Evolutionary conservation across 1,140 invertebrate genomes (phyloP), one percentile per base, ranked within the genome.

Genomic region (Alviniconcha marisindica): DNA sequence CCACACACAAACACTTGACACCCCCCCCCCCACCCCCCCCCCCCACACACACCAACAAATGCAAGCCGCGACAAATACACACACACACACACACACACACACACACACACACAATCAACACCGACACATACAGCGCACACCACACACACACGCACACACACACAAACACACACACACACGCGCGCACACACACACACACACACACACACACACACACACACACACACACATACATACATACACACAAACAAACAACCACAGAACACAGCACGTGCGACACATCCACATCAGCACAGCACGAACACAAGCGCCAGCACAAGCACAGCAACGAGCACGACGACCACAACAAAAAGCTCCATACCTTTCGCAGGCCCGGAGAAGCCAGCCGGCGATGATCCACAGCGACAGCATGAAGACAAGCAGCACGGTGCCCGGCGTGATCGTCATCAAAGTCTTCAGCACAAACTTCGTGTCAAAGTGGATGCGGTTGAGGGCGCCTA

Each of bases 401-500:
- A 99, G 94, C 0, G 98, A 99, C 81, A 99, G 90, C 97, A 99
- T 99, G 94, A 99, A 99, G 81, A 99, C 98, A 85, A 99, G 95
- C 87, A 99, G 95, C 83, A 99, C 98, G 73, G 98, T 99, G 87
- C 98, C 99, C 38, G 99, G 99, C 94, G 98, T 99, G 92, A 99
- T 99, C 91, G 98, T 99, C 99, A 99, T 99, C 87, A 99, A 94
- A 73, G 99, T 99, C 95, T 99, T 99, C 90, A 99, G 95, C 90
- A 99, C 98, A 94, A 99, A 99, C 91, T 96, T 96, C 42, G 99
- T 99, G 94, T 99, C 99, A 95, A 99, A 99, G 94, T 99, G 99
- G 94, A 99, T 99, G 91, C 98, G 96, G 95, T 99, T 99, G 91
- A 99, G 95, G 90, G 99, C 99, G 91, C 98, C 98, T 84, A 96